Evolutionary conservation across 2,797 vertebrate species (phyloP).

Genomic region (Poliocrania exsul): DNA sequence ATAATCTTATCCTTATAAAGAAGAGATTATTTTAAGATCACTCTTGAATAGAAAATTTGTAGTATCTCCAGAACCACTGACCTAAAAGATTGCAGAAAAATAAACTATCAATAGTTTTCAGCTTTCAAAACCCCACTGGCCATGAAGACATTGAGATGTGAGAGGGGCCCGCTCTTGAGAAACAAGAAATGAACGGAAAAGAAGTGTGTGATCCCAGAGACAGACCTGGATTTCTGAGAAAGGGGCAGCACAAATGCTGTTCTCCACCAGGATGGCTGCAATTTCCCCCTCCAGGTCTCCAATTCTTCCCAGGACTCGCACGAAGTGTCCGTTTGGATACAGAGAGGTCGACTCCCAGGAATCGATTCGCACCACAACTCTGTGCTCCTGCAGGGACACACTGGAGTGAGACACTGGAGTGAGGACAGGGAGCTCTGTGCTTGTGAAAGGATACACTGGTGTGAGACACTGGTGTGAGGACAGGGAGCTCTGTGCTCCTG

Average conservation of each 20-base stretch:
- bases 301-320: conserved; percentile 89
- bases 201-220: neutral
- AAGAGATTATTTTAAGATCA: neutral
- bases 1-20: neutral
- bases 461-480: too few species aligned
- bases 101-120: neutral
- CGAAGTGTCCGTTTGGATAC: conserved; percentile 94
- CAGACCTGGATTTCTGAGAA: conserved; percentile 97
- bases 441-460: too few species aligned
- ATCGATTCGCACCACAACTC: conserved; percentile 91
- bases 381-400: conserved; percentile 81
- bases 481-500: too few species aligned
- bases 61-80: neutral
- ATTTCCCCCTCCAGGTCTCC: conserved; percentile 94
- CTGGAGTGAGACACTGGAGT: neutral
- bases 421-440: too few species aligned
- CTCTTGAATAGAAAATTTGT: neutral
- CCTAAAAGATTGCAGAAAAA: neutral
- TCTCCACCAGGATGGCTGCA: conserved; percentile 92
- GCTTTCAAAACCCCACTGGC: neutral
- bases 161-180: neutral
- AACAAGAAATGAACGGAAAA: neutral
- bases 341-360: conserved; percentile 92
- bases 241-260: conserved; percentile 86
- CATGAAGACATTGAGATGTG: neutral